Evolutionary conservation across 1,140 invertebrate species (phyloP), one percentile per base, ranked within the genome.

Genomic region (Carcinoscorpius rotundicauda): DNA sequence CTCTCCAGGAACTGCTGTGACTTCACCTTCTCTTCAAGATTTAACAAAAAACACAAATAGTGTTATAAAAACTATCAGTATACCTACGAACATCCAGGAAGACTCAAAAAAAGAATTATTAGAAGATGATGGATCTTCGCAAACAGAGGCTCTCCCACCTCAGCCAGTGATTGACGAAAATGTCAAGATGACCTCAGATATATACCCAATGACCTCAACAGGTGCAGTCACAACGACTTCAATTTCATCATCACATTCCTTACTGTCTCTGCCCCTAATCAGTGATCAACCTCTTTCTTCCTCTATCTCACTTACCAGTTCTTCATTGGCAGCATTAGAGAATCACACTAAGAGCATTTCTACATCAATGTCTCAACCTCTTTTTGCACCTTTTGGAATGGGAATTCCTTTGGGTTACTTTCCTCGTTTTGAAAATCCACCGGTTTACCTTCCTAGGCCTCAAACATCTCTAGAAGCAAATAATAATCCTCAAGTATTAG

Each of bases 311-410:
- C 48, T 58, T 4, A 1, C 29, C 29, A 29, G 29, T 29, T 29
- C 85, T 0, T 87, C 87, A 51, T 79, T 91, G 64, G 85, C 86
- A 63, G 88, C 86, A 59, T 80, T 87, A 5, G 85, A 87, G 71
- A 85, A 86, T 73, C 85, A 88, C 78, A 78, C 80, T 0, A 74
- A 77, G 64, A 75, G 74, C 5, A 78, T 80, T 57, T 76, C 75
- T 60, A 73, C 73, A 51, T 70, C 29, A 58, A 69, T 71, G 3
- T 67, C 70, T 29, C 71, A 70, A 29, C 70, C 71, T 3, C 64
- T 81, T 72, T 79, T 78, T 73, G 80, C 79, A 70, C 79, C 73
- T 74, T 81, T 77, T 74, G 80, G 78, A 66, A n/a, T 71, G 51
- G 64, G 65, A 48, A 11, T 69, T 5, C 65, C 66, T 6, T 51